These are phyloP conservation scores for Aproaerema taeniolella DNA, from an alignment of 2,888 invertebrate genomes.

Conservation along the genomic window DNA sequence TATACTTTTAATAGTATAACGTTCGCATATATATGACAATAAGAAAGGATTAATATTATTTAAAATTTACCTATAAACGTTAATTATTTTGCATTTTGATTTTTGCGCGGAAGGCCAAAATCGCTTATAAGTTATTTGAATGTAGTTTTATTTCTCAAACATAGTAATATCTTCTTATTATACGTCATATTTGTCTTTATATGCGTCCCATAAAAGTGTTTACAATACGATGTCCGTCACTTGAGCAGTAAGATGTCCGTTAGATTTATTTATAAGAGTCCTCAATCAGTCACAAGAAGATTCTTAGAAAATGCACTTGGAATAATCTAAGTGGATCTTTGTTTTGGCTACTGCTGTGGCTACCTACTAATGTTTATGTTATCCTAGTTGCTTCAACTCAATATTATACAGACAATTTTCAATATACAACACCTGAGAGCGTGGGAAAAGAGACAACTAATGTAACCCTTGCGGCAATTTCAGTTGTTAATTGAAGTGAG, in stretches of 20 bases:
- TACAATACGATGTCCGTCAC: slow-evolving; percentile 14
- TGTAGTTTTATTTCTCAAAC: no score
- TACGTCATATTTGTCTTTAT: no score
- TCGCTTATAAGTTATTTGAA: no score
- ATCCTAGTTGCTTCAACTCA: slow-evolving; percentile 36
- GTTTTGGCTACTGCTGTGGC: slow-evolving; percentile 66
- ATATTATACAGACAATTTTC: slow-evolving; percentile 29
- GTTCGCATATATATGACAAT: no score
- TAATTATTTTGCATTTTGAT: no score
- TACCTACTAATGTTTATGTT: slow-evolving; percentile 37
- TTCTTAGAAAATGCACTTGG: slow-evolving; percentile 51
- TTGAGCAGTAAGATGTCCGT: slow-evolving; percentile 29
- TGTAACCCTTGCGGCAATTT: background rate
- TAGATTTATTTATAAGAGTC: slow-evolving; percentile 54
- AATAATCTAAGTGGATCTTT: slow-evolving; percentile 50
- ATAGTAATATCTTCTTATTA: no score
- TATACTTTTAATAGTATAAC: no score
- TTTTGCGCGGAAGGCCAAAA: no score
- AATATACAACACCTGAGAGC: slow-evolving; percentile 9
- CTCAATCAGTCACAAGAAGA: slow-evolving; percentile 56
- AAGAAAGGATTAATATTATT: no score
- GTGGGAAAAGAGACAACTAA: slow-evolving; percentile 1
- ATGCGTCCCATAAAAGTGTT: slow-evolving; percentile 12
- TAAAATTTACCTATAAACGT: no score
- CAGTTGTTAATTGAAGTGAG: no score